Evolutionary conservation across 2,797 vertebrate species (phyloP).

Genomic region (Phoebastria nigripes): DNA sequence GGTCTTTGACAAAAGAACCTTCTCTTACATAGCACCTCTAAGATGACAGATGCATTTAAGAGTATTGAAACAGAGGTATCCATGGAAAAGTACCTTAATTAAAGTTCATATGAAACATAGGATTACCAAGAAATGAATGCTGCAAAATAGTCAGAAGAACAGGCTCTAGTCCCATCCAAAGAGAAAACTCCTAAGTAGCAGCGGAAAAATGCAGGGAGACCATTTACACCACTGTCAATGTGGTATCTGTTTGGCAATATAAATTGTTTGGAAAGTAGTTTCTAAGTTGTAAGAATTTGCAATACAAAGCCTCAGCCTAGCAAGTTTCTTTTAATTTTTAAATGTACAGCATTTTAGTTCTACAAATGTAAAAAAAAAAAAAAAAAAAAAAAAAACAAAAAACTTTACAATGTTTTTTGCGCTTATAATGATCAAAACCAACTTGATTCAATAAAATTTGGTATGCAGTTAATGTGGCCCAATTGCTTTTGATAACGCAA

Average conservation of each 20-base stretch:
- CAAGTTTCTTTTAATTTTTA: constrained; percentile 68
- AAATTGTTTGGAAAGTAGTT: not conserved
- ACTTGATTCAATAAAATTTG: constrained; percentile 28
- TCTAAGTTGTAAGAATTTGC: constrained; percentile 48
- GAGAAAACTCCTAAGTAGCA: not conserved
- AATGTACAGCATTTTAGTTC: constrained; percentile 68
- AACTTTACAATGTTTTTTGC: constrained; percentile 36
- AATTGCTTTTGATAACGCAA: not conserved
- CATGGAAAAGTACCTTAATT: not conserved
- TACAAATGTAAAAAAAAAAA: constrained; percentile 61
- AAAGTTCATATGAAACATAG: not conserved
- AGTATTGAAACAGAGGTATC: not conserved
- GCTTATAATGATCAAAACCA: constrained; percentile 29
- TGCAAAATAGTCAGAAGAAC: not conserved
- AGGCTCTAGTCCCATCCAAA: not conserved
- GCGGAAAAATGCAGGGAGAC: not conserved
- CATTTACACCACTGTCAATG: not conserved
- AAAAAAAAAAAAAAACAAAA: not conserved
- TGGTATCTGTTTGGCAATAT: not conserved
- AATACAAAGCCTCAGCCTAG: constrained; percentile 66
- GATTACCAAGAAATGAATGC: not conserved
- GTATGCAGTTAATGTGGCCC: constrained; percentile 12
- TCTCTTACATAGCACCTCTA: not conserved
- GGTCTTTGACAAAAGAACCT: not conserved
- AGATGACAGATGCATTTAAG: not conserved